These are phyloP conservation scores for Amphipoea oculea DNA, from an alignment of 2,888 invertebrate species.

Conservation along the genomic window DNA sequence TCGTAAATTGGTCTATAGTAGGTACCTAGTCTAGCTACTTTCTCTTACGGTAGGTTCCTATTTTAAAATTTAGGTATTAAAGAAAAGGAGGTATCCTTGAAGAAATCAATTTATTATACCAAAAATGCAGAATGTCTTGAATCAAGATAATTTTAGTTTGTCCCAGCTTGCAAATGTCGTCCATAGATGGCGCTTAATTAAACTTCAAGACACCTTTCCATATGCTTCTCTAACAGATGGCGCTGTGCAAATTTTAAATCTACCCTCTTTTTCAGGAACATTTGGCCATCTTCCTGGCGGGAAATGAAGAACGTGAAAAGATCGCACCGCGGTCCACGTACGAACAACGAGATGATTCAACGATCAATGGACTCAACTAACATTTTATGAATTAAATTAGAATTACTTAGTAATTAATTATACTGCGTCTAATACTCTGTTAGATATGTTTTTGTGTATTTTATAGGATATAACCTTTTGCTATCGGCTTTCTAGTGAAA, in stretches of 20 bases:
- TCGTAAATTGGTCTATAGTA: background rate
- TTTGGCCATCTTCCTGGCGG: conserved; percentile 92
- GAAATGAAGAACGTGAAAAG: conserved; percentile 92
- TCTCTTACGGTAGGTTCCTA: background rate
- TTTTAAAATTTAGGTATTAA: background rate
- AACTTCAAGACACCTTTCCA: background rate
- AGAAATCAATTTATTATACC: background rate
- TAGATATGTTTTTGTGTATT: background rate
- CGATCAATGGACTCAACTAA: conserved; percentile 87
- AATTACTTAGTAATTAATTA: conserved; percentile 21
- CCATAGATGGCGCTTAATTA: conserved; percentile 16
- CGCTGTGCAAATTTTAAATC: conserved; percentile 4
- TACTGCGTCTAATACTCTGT: conserved; percentile 6
- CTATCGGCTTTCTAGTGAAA: background rate
- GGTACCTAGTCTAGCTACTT: background rate
- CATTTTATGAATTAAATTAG: conserved; percentile 3
- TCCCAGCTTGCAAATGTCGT: conserved; percentile 31
- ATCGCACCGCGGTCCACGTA: conserved; percentile 84
- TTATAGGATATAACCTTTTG: background rate
- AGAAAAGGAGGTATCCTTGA: background rate
- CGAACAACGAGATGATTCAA: conserved; percentile 84
- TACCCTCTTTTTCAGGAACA: conserved; percentile 88
- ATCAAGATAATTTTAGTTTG: background rate
- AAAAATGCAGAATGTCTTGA: background rate
- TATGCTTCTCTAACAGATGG: background rate